These are phyloP conservation scores for Cuculus canorus DNA, from an alignment of 2,797 vertebrate species.

Conservation along the genomic window DNA sequence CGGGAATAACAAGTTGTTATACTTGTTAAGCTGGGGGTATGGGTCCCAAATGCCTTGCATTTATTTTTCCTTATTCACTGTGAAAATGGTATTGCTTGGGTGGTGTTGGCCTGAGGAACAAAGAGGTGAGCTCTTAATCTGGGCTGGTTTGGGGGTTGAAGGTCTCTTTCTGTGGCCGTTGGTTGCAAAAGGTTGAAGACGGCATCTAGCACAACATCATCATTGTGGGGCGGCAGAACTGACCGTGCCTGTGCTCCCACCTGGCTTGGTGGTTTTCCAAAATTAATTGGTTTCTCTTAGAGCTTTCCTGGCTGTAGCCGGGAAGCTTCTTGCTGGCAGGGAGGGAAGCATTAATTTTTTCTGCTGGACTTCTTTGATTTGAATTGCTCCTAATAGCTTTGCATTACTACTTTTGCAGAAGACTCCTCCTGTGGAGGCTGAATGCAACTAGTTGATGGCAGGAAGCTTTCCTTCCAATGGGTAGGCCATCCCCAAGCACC, in stretches of 20 bases:
- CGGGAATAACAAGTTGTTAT: not conserved
- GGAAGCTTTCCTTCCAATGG: not conserved
- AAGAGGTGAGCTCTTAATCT: not conserved
- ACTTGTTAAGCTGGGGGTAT: not conserved
- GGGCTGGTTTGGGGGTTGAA: not conserved
- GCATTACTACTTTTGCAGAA: not conserved
- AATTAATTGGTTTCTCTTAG: not conserved
- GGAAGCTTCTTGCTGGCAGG: not conserved
- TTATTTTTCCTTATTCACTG: not conserved
- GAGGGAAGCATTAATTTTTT: not conserved
- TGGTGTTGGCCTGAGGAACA: not conserved
- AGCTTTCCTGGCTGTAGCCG: not conserved
- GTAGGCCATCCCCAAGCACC: not conserved
- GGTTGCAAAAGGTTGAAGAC: not conserved
- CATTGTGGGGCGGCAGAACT: not conserved
- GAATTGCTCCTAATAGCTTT: not conserved
- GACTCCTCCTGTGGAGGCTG: not conserved
- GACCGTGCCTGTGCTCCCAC: not conserved
- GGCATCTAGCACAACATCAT: not conserved
- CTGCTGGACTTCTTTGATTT: not conserved
- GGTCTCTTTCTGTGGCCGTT: not conserved
- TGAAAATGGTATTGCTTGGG: not conserved
- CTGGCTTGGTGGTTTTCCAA: not conserved
- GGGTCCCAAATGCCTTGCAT: not conserved
- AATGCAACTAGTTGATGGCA: not conserved